Base-by-base conservation (phyloP, 2,888 invertebrate species). In the Theodoxus fluviatilis region DNA sequence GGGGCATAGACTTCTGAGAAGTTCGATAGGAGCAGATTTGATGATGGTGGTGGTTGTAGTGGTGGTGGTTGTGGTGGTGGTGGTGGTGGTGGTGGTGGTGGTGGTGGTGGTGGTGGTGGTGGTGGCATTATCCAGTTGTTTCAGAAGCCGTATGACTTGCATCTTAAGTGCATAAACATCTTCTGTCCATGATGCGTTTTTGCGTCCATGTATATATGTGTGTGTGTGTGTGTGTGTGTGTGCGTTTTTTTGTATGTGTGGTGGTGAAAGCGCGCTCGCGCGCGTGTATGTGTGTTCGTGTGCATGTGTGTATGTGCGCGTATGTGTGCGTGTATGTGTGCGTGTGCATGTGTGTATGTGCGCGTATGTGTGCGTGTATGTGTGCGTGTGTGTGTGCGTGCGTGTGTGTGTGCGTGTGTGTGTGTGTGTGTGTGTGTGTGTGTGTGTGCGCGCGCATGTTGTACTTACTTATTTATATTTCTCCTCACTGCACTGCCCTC, bases 401-500 rank as follows among this genome's bases (percentile, higher is more conserved):
- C 25, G 52, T 52, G 52, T 52, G 52, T 12, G n/a, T 52, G 9
- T 52, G 9, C 25, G 6, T 52, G 52, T 52, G 52, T 52, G 52
- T 52, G n/a, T 52, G 52, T 52, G 52, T 52, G 52, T 52, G 52
- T 22, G n/a, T 52, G 52, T 52, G 9, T 52, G 52, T 52, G 52
- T 52, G 52, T 52, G 52, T 52, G 52, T 52, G 52, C n/a, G 49
- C 25, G 49, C 25, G 49, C 18, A 49, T 49, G 18, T 49, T 22
- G 18, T 4, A 49, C 49, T 4, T 49, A 4, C 49, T 7, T n/a
- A 25, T 49, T 25, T 22, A 49, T 49, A 22, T 49, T n/a, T 49
- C 49, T n/a, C 49, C 49, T 37, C 4, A 47, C 25, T 69, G 49
- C 64, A 31, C 52, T 52, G 63, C 31, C 52, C 49, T 52, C 40